Base-by-base conservation (phyloP, 2,113 vertebrate species). In the Sardina pilchardus region DNA sequence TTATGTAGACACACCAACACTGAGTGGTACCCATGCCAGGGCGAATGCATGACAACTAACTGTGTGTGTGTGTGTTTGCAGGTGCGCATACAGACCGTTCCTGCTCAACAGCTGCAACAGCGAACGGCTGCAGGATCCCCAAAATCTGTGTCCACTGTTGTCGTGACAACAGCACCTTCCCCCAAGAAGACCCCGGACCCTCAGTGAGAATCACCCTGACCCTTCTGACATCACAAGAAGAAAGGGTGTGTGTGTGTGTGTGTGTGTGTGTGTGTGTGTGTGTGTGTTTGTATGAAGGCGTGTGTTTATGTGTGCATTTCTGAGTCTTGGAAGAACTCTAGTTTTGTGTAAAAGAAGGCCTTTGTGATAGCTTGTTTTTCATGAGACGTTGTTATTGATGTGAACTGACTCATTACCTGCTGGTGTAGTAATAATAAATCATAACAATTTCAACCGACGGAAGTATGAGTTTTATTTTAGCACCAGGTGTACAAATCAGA, bases 31-130 rank as follows among this genome's bases (percentile, higher is more conserved):
- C 45, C 45, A 47, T 47, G 45, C 6, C 6, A 47, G 45, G 1
- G 45, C 6, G 45, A 47, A 47, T 47, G 45, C 45, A 47, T 53
- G 4, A 19, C 14, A 2, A 17, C 48, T 48, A 17, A 30, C 5
- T 30, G 24, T 36, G 8, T 67, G 4, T 63, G 16, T 78, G 67
- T 36, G 24, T 45, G 30, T 24, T 4, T 12, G 2, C 87, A 99
- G 98, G 97, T 99, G 42, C 96, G 98, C 48, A 99, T 99, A 91
- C 98, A 99, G 90, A 98, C 97, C 0, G 96, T 99, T 7, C 97
- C 95, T 0, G 96, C 98, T 0, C 96, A 97, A 87, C 98, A 98
- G 86, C 95, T 99, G 21, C 98, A 98, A 88, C 96, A 97, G 90
- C 96, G 96, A 90, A 95, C 97, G 5, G 96, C 96, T 0, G 90